A percentile compares a stretch with the other conserved stretches of the same genome.
phyloP scores from a whole-genome alignment of 2,888 invertebrate genomes.

The Chirona hameri region DNA sequence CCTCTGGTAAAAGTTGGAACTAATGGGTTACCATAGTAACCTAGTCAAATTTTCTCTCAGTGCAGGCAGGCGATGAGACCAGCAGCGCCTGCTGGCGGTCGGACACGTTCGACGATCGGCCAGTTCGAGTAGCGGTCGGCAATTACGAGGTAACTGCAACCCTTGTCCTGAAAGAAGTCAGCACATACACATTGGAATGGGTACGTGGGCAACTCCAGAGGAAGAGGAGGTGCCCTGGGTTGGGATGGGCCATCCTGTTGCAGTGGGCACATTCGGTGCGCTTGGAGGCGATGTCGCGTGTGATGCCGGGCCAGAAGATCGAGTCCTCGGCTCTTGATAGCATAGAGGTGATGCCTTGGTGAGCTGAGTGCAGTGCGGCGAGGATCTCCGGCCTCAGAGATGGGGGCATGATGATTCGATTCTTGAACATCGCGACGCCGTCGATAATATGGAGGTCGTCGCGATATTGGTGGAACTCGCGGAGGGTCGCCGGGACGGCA shows the following conservation, averaged over 20 bases:
- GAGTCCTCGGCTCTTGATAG: conserved; percentile 22
- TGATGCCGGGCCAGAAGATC: conserved; percentile 34
- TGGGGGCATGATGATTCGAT: too few relatives aligned
- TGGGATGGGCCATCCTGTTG: conserved; percentile 33
- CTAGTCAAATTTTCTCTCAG: too few relatives aligned
- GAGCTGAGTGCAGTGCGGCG: conserved; percentile 31
- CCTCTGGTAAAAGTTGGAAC: too few relatives aligned
- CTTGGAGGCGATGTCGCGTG: conserved; percentile 26
- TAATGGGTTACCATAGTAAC: too few relatives aligned
- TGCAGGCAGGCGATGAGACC: conserved; percentile 31
- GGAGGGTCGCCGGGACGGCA: too few relatives aligned
- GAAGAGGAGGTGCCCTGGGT: conserved; percentile 33
- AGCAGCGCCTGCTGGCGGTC: not conserved
- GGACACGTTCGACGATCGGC: conserved; percentile 30
- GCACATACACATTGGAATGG: conserved; percentile 32
- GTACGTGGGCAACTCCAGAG: conserved; percentile 27
- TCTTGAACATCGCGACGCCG: too few relatives aligned
- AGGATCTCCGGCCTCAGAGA: not conserved
- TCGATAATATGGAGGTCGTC: too few relatives aligned
- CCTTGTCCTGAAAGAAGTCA: conserved; percentile 31
- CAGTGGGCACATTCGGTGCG: conserved; percentile 29
- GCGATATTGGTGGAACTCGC: too few relatives aligned
- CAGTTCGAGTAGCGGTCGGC: conserved; percentile 33
- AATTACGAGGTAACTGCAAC: conserved; percentile 31
- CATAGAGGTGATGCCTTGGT: conserved; percentile 33